These are phyloP conservation scores for Cephalotes varians DNA, from an alignment of 2,888 invertebrate genomes.

Conservation along the genomic window DNA sequence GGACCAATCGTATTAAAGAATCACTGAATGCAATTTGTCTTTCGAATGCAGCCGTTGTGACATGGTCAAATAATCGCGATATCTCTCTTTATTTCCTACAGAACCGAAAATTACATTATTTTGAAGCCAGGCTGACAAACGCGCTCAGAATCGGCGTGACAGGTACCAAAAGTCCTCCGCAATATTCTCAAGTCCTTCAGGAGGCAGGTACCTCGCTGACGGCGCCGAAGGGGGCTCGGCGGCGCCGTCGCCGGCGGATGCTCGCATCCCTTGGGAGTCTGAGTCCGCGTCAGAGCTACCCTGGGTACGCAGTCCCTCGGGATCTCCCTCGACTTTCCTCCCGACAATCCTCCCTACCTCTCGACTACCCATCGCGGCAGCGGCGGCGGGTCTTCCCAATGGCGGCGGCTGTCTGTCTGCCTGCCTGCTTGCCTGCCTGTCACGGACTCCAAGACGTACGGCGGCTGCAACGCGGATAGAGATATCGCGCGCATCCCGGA, in stretches of 20 bases:
- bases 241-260: constrained; percentile 72
- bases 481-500: constrained; percentile 74
- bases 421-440: constrained; percentile 77
- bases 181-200: constrained; percentile 77
- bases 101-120: constrained; percentile 14
- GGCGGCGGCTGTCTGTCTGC: constrained; percentile 60
- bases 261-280: constrained; percentile 81
- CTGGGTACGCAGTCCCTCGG: constrained; percentile 78
- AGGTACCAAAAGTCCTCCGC: constrained; percentile 68
- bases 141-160: constrained; percentile 34
- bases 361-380: constrained; percentile 61
- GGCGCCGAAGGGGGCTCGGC: constrained; percentile 68
- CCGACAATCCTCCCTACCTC: constrained; percentile 64
- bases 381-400: constrained; percentile 60
- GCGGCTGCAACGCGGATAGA: constrained; percentile 71
- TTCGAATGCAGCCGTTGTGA: not conserved
- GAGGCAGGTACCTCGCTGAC: constrained; percentile 67
- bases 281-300: constrained; percentile 83
- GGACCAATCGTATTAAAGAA: too few relatives aligned
- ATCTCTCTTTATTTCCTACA: not conserved
- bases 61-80: not conserved
- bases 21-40: too few relatives aligned
- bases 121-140: constrained; percentile 20
- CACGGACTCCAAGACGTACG: constrained; percentile 81
- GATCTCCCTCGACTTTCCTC: constrained; percentile 73